A percentile compares a stretch with the other conserved stretches of the same genome.
phyloP scores from a whole-genome alignment of 2,797 vertebrate species.

The Bradypus variegatus region DNA sequence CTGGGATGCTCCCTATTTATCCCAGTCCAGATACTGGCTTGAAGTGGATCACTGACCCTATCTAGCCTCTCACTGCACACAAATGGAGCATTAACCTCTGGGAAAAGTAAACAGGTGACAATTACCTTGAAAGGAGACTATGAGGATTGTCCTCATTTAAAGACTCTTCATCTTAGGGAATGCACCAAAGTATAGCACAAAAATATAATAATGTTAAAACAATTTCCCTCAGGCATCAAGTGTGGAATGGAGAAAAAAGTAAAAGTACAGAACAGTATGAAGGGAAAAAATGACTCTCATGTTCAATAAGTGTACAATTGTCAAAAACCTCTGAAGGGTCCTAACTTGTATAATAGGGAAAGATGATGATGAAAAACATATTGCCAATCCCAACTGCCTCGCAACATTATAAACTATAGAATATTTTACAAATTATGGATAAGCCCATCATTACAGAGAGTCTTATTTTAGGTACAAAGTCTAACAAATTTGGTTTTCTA shows the following conservation, averaged over 20 bases:
- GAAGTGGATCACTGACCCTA: background rate
- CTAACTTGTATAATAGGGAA: background rate
- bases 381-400: background rate
- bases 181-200: background rate
- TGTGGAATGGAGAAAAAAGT: background rate
- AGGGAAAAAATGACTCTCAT: background rate
- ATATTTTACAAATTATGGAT: background rate
- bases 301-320: background rate
- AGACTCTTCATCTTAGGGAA: background rate
- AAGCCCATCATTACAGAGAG: background rate
- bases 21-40: background rate
- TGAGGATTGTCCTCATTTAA: background rate
- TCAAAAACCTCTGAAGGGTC: background rate
- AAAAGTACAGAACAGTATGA: background rate
- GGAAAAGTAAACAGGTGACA: constrained; percentile 26
- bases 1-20: background rate
- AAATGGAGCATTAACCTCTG: background rate
- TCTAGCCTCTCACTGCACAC: background rate
- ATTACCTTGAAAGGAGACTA: background rate
- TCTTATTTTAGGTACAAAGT: background rate
- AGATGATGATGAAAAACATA: background rate
- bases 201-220: background rate
- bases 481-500: background rate
- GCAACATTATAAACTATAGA: background rate
- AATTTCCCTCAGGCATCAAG: background rate